Evolutionary conservation across 2,797 vertebrate genomes (phyloP), one percentile per base, ranked within the genome.

Genomic region (Prunella strophiata): DNA sequence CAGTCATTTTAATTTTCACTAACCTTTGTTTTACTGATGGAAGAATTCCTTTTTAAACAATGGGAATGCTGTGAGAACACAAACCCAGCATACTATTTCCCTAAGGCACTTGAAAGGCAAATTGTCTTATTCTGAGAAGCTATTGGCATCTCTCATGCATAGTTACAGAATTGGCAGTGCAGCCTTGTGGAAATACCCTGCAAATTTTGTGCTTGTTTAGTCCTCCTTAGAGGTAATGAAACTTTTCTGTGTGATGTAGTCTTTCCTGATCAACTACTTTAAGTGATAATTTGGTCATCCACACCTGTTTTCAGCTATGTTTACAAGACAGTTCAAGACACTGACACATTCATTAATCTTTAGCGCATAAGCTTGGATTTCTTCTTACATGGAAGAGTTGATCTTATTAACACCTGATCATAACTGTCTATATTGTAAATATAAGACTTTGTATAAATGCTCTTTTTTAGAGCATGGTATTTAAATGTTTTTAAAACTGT

Each of bases 381-480:
- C 97, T 97, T 98, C 97, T 97, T 84, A 97, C 83, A 40, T 34
- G 90, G 96, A 97, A 97, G 95, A 97, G 93, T 90, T 97, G 81
- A 89, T 95, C 95, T 96, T 94, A 88, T 34, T 88, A 83, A 90
- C 91, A 52, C 50, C 94, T 80, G 91, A 86, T 93, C 95, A 94
- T 43, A 89, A 65, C 96, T 97, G 94, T 96, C 94, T 96, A 92
- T 97, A 94, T 74, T 97, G 89, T 98, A 97, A 97, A 97, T 96
- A 97, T 12, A 77, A 91, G 66, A 96, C 89, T 95, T 97, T 92
- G 91, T 97, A 97, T 95, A 96, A 96, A 89, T 94, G 96, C 97
- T 97, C 97, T 96, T 97, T 97, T 97, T 96, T 95, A 96, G 97
- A 97, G 97, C 93, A 96, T 89, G 80, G 59, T 96, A 96, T 97